Evolutionary conservation across 2,797 vertebrate species (phyloP).

Genomic region (Malurus leucopterus): DNA sequence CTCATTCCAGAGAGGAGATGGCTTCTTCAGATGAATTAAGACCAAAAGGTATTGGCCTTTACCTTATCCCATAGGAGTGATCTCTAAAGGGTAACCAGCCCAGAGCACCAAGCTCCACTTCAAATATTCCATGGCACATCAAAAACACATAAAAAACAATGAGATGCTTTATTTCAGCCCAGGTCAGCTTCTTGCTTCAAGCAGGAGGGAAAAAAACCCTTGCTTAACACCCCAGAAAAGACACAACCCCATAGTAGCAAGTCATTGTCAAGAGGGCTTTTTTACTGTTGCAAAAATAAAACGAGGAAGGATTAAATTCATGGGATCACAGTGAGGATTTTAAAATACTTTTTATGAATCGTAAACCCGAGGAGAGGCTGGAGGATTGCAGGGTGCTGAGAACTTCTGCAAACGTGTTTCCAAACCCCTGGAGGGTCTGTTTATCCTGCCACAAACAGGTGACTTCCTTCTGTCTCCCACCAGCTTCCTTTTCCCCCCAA

Average conservation of each 20-base stretch:
- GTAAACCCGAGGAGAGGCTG: neutral
- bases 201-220: neutral
- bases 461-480: conserved; percentile 10
- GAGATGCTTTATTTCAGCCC: neutral
- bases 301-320: neutral
- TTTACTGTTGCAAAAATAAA: conserved; percentile 4
- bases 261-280: neutral
- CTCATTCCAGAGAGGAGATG: neutral
- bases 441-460: neutral
- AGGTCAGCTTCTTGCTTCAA: neutral
- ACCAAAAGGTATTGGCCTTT: neutral
- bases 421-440: neutral
- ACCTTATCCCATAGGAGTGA: neutral
- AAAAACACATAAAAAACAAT: neutral
- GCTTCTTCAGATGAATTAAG: neutral
- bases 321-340: neutral
- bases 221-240: neutral
- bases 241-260: neutral
- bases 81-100: neutral
- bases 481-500: neutral
- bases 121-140: neutral
- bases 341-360: neutral
- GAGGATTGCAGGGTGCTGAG: neutral
- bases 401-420: neutral
- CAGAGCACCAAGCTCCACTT: neutral